Evolutionary conservation across 2,888 invertebrate species (phyloP).

Genomic region (Drosophila yooni): DNA sequence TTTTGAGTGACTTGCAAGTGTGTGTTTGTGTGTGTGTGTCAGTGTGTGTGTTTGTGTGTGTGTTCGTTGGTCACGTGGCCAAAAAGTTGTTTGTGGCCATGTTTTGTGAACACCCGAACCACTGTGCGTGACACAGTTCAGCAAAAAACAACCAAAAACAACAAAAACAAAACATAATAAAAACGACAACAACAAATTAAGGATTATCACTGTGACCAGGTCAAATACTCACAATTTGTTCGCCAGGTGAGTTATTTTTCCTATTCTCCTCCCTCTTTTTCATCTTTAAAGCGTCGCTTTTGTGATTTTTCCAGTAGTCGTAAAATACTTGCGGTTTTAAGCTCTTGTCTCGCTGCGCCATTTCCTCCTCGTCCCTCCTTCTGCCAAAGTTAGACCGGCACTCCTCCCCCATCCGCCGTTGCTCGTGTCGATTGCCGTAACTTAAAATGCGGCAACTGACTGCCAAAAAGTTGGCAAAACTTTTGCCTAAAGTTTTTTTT

Average conservation of each 20-base stretch:
- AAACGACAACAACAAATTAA: slow-evolving; percentile 36
- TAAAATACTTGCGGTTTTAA: slow-evolving; percentile 68
- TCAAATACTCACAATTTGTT: slow-evolving; percentile 60
- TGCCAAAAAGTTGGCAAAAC: slow-evolving; percentile 75
- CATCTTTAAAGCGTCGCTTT: slow-evolving; percentile 40
- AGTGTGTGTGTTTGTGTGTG: slow-evolving; percentile 25
- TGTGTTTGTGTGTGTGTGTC: slow-evolving; percentile 18
- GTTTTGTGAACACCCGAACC: slow-evolving; percentile 44
- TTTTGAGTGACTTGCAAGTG: slow-evolving; percentile 21
- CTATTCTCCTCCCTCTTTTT: neutral
- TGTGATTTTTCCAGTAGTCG: slow-evolving; percentile 32
- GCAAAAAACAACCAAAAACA: slow-evolving; percentile 22
- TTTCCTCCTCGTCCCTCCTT: slow-evolving; percentile 17
- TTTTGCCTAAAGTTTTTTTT: slow-evolving; percentile 76
- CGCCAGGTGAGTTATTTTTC: slow-evolving; percentile 59
- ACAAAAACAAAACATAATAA: slow-evolving; percentile 16
- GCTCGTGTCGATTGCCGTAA: slow-evolving; percentile 70
- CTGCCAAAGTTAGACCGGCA: slow-evolving; percentile 1
- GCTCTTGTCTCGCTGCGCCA: slow-evolving; percentile 57
- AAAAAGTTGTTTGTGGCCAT: slow-evolving; percentile 57
- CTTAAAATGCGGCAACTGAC: slow-evolving; percentile 79
- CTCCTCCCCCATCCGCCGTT: neutral
- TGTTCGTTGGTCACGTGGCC: slow-evolving; percentile 72
- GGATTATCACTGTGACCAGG: slow-evolving; percentile 58
- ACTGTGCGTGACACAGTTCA: slow-evolving; percentile 73